Evolutionary conservation across 2,113 vertebrate species (phyloP).

Genomic region (Anhinga anhinga): DNA sequence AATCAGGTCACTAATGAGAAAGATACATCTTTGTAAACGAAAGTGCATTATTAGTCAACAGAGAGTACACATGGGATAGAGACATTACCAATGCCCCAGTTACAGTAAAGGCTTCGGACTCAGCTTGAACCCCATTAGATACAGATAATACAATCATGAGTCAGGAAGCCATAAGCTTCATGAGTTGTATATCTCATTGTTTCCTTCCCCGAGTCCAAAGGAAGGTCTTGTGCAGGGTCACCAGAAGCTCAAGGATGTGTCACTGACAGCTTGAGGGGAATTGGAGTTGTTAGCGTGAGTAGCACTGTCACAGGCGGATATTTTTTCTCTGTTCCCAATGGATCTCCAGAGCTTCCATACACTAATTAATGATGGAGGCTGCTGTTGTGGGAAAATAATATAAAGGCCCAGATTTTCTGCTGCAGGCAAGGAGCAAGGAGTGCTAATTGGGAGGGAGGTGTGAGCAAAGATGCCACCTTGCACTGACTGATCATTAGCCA

Average conservation of each 20-base stretch:
- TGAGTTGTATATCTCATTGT: not conserved
- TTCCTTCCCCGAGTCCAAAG: not conserved
- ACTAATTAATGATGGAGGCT: constrained; percentile 60
- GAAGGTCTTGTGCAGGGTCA: constrained; percentile 12
- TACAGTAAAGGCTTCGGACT: not conserved
- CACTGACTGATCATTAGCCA: constrained; percentile 47
- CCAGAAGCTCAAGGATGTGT: constrained; percentile 15
- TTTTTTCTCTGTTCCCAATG: constrained; percentile 12
- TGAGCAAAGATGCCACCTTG: constrained; percentile 56
- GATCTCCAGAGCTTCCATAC: constrained; percentile 34
- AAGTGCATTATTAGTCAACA: not conserved
- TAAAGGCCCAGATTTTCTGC: constrained; percentile 67
- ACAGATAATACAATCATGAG: not conserved
- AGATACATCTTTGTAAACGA: not conserved
- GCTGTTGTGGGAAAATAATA: constrained; percentile 64
- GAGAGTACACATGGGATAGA: not conserved
- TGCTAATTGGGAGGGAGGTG: constrained; percentile 65
- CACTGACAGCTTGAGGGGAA: constrained; percentile 37
- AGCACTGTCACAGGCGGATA: constrained; percentile 8
- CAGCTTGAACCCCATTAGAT: not conserved
- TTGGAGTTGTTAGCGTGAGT: constrained; percentile 8
- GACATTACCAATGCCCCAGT: not conserved
- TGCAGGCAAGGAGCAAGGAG: constrained; percentile 59
- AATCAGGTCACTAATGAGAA: not conserved
- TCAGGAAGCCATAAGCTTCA: not conserved